These are phyloP conservation scores for Nineta flava DNA, from an alignment of 2,888 invertebrate genomes.

Conservation along the genomic window DNA sequence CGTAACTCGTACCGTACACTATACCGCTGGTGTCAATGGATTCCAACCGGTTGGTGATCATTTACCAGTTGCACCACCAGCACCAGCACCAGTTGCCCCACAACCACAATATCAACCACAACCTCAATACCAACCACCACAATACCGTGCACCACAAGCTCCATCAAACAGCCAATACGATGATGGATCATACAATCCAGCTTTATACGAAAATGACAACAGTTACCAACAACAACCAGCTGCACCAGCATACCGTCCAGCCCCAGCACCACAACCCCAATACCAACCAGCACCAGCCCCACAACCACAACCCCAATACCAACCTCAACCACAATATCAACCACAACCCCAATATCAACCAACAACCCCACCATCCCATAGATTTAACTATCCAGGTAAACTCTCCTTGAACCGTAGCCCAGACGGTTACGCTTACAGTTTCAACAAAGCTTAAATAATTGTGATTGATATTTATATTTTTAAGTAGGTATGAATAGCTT, in stretches of 20 bases:
- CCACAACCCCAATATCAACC: constrained; percentile 32
- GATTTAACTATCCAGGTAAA: constrained; percentile 74
- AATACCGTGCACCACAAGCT: constrained; percentile 33
- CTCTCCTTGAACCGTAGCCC: constrained; percentile 73
- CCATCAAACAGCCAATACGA: constrained; percentile 23
- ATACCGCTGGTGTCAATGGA: constrained; percentile 74
- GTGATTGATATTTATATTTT: neutral
- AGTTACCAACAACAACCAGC: constrained; percentile 24
- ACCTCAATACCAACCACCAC: constrained; percentile 25
- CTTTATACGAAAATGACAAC: constrained; percentile 32
- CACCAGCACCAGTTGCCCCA: constrained; percentile 33
- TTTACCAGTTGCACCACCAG: constrained; percentile 36
- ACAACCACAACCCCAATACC: constrained; percentile 29
- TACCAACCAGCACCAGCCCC: constrained; percentile 27
- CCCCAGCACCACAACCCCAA: constrained; percentile 33
- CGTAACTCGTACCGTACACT: constrained; percentile 62
- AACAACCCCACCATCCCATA: constrained; percentile 53
- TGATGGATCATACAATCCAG: constrained; percentile 36
- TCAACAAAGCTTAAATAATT: constrained; percentile 43
- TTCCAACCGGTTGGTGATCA: constrained; percentile 71
- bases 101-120: constrained; percentile 24
- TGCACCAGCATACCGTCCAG: constrained; percentile 27
- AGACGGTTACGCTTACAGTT: constrained; percentile 75
- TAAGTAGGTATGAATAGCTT: too few relatives aligned
- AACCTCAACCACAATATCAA: constrained; percentile 20